Evolutionary conservation across 2,113 vertebrate genomes (phyloP).

Genomic region (Macquaria australasica): DNA sequence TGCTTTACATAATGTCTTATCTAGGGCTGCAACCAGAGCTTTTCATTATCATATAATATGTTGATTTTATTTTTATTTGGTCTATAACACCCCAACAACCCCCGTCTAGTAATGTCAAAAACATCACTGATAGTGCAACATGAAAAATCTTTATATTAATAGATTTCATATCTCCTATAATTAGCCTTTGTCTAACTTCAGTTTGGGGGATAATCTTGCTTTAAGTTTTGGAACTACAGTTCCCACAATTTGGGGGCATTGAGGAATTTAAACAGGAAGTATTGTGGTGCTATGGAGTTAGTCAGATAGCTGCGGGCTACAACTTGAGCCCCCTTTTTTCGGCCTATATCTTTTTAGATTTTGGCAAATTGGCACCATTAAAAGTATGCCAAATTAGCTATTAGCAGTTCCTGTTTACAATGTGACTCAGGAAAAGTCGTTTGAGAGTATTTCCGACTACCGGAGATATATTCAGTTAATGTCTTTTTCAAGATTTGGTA

Average conservation of each 20-base stretch:
- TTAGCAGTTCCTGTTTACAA: not conserved
- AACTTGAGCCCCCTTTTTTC: not conserved
- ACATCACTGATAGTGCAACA: no score
- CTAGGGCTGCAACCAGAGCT: not conserved
- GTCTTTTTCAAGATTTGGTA: no score
- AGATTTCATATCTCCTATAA: not conserved
- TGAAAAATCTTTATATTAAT: not conserved
- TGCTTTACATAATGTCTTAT: not conserved
- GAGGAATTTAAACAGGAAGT: no score
- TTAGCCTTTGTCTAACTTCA: no score
- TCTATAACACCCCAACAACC: not conserved
- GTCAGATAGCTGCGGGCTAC: no score
- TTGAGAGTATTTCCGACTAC: no score
- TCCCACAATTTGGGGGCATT: no score
- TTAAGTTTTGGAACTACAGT: not conserved
- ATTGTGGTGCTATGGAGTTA: no score
- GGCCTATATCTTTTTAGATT: not conserved
- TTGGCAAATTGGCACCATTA: not conserved
- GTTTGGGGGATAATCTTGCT: not conserved
- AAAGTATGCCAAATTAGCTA: not conserved
- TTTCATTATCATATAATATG: not conserved
- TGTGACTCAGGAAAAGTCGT: not conserved
- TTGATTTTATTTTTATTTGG: not conserved
- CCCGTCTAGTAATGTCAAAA: not conserved
- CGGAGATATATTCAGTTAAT: no score